phyloP scores from a whole-genome alignment of 2,113 vertebrate species.

The Pelodiscus sinensis region DNA sequence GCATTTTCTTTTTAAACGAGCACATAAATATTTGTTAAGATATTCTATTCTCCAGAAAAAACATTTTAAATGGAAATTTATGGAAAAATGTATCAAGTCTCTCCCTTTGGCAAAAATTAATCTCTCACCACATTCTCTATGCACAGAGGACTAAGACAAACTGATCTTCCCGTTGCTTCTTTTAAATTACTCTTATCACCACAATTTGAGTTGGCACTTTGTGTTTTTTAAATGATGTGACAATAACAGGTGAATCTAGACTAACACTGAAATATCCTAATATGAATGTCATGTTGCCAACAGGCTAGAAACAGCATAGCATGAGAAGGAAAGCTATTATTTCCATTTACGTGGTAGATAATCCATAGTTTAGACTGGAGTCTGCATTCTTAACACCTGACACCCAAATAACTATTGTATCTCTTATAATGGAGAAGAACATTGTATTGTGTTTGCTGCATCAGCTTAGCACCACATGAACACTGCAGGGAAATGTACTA shows the following conservation, averaged over 20 bases:
- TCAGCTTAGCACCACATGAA: constrained; percentile 31
- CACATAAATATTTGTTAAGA: constrained; percentile 52
- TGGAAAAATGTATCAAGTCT: constrained; percentile 43
- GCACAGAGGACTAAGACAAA: constrained; percentile 28
- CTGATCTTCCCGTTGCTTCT: background rate
- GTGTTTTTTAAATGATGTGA: constrained; percentile 18
- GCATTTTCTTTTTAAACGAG: constrained; percentile 48
- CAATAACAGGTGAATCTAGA: constrained; percentile 27
- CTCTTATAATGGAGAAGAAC: constrained; percentile 67
- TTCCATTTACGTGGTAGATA: constrained; percentile 52
- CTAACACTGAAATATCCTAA: constrained; percentile 48
- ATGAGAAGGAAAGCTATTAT: constrained; percentile 60
- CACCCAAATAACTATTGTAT: constrained; percentile 49
- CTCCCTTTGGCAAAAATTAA: constrained; percentile 35
- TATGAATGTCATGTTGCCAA: background rate
- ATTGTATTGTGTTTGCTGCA: constrained; percentile 41
- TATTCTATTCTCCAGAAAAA: constrained; percentile 58
- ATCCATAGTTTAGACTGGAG: constrained; percentile 50
- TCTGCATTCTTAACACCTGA: constrained; percentile 37
- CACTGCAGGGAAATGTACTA: constrained; percentile 45
- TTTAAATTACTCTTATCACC: constrained; percentile 31
- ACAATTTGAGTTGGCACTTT: constrained; percentile 4
- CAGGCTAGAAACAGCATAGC: constrained; percentile 40
- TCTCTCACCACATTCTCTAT: constrained; percentile 45
- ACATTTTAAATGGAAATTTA: constrained; percentile 54